Evolutionary conservation across 2,888 invertebrate genomes (phyloP), one percentile per base, ranked within the genome.

Genomic region (Monochamus alternatus): DNA sequence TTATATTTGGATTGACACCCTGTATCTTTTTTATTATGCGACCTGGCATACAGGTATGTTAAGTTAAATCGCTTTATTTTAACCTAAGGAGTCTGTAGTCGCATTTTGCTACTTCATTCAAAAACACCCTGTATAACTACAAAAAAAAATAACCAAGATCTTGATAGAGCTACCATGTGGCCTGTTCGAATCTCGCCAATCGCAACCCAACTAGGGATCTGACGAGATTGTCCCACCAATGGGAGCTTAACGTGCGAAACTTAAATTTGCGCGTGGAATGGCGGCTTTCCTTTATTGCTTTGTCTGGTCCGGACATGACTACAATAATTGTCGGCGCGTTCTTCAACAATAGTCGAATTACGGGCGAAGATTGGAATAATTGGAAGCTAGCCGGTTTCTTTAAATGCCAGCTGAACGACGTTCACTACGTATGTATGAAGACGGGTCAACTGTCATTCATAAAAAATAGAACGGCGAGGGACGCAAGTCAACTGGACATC

Each of bases 171-270:
- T 55, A 14, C 71, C 78, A 76, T 78, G 81, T 80, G 80, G 80
- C 77, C 71, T 80, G 81, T 81, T 78, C 74, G 63, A 74, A 76
- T 58, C 30, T 51, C 55, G 55, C 81, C 80, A 80, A 81, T 76
- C 74, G 22, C 7, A 12, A 12, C 3, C 5, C 51, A 3, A 51
- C 22, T 14, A 7, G 8, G 8, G 44, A 67, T 69, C 69, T 69
- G 69, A 43, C 59, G 69, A 69, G 59, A 14, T 38, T 3, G 3
- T 9, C 22, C 12, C 43, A 22, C 60, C 59, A 69, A 69, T 69
- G n/a, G 30, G 5, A 22, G 14, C 55, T 8, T 12, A 38, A 31
- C 43, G 44, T 43, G 64, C 64, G 38, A 64, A n/a, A 5, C 55
- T 55, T 55, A 14, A 47, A 47, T 12, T 10, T 47, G 4, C 47